Evolutionary conservation across 2,888 invertebrate genomes (phyloP).

Genomic region (Selenia dentaria): DNA sequence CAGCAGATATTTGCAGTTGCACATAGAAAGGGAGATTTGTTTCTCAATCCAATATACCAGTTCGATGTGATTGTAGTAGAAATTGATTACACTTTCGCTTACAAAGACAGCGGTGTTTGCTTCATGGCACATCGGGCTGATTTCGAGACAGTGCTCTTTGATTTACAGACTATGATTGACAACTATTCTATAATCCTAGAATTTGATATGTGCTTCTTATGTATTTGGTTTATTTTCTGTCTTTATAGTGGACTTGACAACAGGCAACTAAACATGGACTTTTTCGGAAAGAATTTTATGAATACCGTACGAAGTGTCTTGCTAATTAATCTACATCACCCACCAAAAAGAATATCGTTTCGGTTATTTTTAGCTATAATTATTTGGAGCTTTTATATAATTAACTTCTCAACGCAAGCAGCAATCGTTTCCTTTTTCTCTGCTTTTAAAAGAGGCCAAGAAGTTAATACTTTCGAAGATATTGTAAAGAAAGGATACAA

Average conservation of each 20-base stretch:
- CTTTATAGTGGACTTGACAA: slow-evolving; percentile 53
- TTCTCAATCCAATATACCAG: slow-evolving; percentile 64
- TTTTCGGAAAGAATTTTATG: slow-evolving; percentile 67
- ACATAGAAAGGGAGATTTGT: slow-evolving; percentile 61
- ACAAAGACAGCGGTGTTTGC: slow-evolving; percentile 70
- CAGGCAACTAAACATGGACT: slow-evolving; percentile 49
- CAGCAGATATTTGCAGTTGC: slow-evolving; percentile 58
- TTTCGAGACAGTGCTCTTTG: slow-evolving; percentile 64
- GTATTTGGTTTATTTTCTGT: slow-evolving; percentile 64
- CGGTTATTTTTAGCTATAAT: slow-evolving; percentile 62
- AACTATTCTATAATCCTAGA: slow-evolving; percentile 44
- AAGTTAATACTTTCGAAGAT: slow-evolving; percentile 73
- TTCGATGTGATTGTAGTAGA: slow-evolving; percentile 65
- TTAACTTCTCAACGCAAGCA: slow-evolving; percentile 73
- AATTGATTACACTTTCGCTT: slow-evolving; percentile 60
- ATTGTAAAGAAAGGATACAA: slow-evolving; percentile 65
- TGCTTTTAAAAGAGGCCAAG: slow-evolving; percentile 66
- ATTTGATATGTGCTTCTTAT: slow-evolving; percentile 53
- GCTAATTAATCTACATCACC: slow-evolving; percentile 55
- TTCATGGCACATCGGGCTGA: slow-evolving; percentile 62
- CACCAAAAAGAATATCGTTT: slow-evolving; percentile 57
- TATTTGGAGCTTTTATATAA: slow-evolving; percentile 70
- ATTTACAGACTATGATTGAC: slow-evolving; percentile 47
- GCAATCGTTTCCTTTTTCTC: slow-evolving; percentile 73
- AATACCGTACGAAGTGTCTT: slow-evolving; percentile 63